A percentile compares a stretch with the other conserved stretches of the same genome.
Evolutionary conservation across 2,888 invertebrate species (phyloP).

Genomic region (Rosalia funebris): DNA sequence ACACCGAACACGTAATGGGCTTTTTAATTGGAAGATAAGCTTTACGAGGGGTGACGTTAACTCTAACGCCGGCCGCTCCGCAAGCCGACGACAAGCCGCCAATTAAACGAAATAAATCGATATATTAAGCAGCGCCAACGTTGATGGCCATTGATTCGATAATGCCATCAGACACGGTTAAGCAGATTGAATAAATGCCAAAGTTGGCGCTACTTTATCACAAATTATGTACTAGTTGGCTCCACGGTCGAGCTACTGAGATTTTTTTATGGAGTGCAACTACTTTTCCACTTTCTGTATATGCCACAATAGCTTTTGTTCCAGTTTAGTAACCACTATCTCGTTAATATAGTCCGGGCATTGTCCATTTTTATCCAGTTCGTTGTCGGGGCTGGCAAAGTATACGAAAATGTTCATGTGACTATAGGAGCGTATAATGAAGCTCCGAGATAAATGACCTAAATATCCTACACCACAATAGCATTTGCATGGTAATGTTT

Average conservation of each 20-base stretch:
- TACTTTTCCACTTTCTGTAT: slow-evolving; percentile 16
- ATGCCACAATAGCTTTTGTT: slow-evolving; percentile 15
- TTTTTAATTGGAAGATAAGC: slow-evolving; percentile 7
- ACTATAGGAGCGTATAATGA: too few relatives aligned
- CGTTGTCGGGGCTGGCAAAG: too few relatives aligned
- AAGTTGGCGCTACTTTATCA: slow-evolving; percentile 37
- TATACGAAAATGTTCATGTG: too few relatives aligned
- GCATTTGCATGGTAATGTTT: neutral
- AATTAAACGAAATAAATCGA: slow-evolving; percentile 33
- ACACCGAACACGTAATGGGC: neutral
- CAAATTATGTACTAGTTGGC: slow-evolving; percentile 32
- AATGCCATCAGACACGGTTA: slow-evolving; percentile 48
- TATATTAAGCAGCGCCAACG: slow-evolving; percentile 38
- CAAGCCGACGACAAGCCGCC: slow-evolving; percentile 25
- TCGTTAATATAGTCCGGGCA: neutral
- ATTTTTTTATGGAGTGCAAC: slow-evolving; percentile 6
- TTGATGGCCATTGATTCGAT: slow-evolving; percentile 52
- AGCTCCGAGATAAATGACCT: too few relatives aligned
- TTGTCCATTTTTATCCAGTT: neutral
- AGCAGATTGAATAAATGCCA: slow-evolving; percentile 50
- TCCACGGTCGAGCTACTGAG: neutral
- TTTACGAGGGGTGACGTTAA: neutral
- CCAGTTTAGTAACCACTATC: slow-evolving; percentile 9
- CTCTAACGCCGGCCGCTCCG: slow-evolving; percentile 1
- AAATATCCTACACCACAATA: neutral